Percentiles rank a stretch among this genome's conserved stretches.
phyloP scores from a whole-genome alignment of 92 coral and sea anemone genomes.

The Zoanthus gigantus region DNA sequence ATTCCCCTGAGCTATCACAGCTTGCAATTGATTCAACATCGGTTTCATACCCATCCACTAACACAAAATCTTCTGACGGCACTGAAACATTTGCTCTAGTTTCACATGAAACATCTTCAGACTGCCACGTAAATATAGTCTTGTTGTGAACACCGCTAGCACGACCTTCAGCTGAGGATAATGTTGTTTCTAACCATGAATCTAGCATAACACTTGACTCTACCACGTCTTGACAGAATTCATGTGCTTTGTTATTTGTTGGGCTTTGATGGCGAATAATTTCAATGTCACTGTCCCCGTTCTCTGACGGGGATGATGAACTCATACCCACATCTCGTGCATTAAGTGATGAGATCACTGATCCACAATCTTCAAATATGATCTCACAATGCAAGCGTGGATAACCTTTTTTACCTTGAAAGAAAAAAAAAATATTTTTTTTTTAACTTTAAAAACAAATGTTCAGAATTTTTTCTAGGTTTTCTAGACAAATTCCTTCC shows the following conservation, averaged over 20 bases:
- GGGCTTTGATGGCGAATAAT: constrained; percentile 41
- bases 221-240: background rate
- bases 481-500: no score
- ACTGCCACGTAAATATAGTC: constrained; percentile 55
- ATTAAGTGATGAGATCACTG: background rate
- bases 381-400: background rate
- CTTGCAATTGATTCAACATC: constrained; percentile 70
- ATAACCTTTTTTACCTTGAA: background rate
- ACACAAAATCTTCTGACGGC: constrained; percentile 65
- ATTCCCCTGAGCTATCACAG: constrained; percentile 9
- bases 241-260: background rate
- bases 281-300: constrained; percentile 80
- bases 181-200: background rate
- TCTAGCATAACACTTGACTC: background rate
- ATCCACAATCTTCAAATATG: background rate
- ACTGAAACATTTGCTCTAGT: background rate
- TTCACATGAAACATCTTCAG: constrained; percentile 66
- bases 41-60: constrained; percentile 83
- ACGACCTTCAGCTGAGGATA: background rate
- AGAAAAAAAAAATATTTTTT: background rate
- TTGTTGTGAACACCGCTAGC: background rate
- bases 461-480: background rate
- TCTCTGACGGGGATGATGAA: constrained; percentile 13
- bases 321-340: background rate
- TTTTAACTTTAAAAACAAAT: background rate